Evolutionary conservation across 2,797 vertebrate species (phyloP), one percentile per base, ranked within the genome.

Genomic region (Geotrypetes seraphini): DNA sequence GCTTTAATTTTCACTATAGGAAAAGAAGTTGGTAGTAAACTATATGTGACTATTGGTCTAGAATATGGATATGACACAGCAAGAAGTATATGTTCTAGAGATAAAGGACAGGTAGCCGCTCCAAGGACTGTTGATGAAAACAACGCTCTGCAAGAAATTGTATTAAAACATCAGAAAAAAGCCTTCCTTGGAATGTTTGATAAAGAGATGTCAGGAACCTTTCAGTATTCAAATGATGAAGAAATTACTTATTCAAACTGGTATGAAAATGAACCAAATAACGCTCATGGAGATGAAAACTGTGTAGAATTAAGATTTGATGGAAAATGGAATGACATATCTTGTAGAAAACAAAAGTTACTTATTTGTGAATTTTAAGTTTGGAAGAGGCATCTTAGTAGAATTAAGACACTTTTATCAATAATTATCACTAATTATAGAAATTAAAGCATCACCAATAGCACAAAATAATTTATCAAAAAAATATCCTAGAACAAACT

Each of bases 81-180:
- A 3, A 40, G 37, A 30, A 13, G 33, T 14, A 3, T 24, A 3
- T 73, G 72, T 8, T 16, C 2, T 3, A 43, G 57, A 29, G 60
- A 62, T 0, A 60, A 70, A 2, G 72, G 70, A 2, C 50, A 58
- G 25, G 3, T 71, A 14, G 48, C 69, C 2, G 29, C 66, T 5
- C 71, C 69, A 1, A 50, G 16, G 19, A 67, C 57, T 9, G 33
- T 19, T 17, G 39, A 16, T 29, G 29, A 75, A 33, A 37, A n/a
- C 7, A 13, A 3, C 3, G 44, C 30, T n/a, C 0, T 14, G 0
- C 13, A 33, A n/a, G 19, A 33, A 31, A 24, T 31, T 30, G 32
- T 16, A 38, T 3, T 7, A 2, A 5, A 5, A 17, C 1, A 2
- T 5, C 33, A 12, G 5, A 66, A 70, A 15, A 31, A 9, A 12